phyloP scores from a whole-genome alignment of 1,140 invertebrate species.

The Lepidurus couesii region DNA sequence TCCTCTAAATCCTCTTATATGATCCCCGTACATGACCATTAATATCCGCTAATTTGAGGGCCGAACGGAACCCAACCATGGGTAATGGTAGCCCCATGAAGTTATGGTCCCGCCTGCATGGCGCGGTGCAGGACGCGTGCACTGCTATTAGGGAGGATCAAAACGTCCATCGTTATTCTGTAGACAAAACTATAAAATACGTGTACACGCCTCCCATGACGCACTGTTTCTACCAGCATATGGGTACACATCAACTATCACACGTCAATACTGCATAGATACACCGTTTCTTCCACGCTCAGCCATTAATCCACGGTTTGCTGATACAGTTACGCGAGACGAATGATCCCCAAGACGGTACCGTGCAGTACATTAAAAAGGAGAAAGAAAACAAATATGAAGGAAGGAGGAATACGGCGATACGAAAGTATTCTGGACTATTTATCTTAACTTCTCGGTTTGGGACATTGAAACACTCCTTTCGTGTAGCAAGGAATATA shows the following conservation, averaged over 20 bases:
- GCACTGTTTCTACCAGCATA: not conserved
- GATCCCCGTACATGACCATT: constrained; percentile 18
- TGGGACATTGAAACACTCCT: not conserved
- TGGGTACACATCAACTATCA: not conserved
- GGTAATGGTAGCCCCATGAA: constrained; percentile 15
- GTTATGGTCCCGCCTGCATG: constrained; percentile 12
- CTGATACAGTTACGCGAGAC: no score
- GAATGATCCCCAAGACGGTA: no score
- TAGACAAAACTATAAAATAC: constrained; percentile 20
- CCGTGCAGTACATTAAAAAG: no score
- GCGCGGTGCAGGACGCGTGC: constrained; percentile 16
- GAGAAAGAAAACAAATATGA: no score
- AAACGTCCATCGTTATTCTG: constrained; percentile 9
- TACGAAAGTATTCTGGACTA: no score
- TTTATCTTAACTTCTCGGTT: not conserved
- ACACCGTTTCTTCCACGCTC: not conserved
- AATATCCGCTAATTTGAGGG: constrained; percentile 22
- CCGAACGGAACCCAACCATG: constrained; percentile 4
- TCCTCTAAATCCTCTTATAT: constrained; percentile 11
- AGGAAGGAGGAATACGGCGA: no score
- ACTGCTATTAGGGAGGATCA: constrained; percentile 21
- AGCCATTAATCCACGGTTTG: no score
- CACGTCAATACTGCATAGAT: not conserved
- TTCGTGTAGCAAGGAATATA: not conserved
- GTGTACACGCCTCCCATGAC: not conserved